Evolutionary conservation across 2,888 invertebrate genomes (phyloP).

Genomic region (Thereva unica): DNA sequence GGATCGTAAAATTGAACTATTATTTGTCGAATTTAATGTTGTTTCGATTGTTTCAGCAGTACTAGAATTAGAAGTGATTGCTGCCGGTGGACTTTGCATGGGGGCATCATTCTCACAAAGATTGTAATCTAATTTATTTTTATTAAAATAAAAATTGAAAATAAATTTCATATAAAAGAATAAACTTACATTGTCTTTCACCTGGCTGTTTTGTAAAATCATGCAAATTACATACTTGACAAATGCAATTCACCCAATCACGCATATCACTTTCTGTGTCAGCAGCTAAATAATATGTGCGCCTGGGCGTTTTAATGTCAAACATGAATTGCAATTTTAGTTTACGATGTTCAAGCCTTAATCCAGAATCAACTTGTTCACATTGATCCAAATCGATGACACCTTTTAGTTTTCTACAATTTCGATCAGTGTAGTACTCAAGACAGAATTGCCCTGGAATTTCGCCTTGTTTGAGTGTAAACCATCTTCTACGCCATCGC

Average conservation of each 20-base stretch:
- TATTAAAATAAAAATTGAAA: neutral
- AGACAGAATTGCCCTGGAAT: slow-evolving; percentile 92
- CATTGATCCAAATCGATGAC: slow-evolving; percentile 93
- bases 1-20: slow-evolving; percentile 9
- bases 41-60: neutral
- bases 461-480: slow-evolving; percentile 88
- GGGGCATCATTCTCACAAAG: slow-evolving; percentile 30
- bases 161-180: neutral
- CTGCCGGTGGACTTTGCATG: slow-evolving; percentile 13
- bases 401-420: slow-evolving; percentile 83
- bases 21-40: slow-evolving; percentile 8
- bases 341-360: slow-evolving; percentile 80
- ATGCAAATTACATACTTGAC: slow-evolving; percentile 86
- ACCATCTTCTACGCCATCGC: slow-evolving; percentile 97
- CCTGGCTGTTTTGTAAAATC: slow-evolving; percentile 58
- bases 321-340: slow-evolving; percentile 84
- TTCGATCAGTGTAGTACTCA: slow-evolving; percentile 89
- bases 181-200: slow-evolving; percentile 50
- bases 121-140: slow-evolving; percentile 41
- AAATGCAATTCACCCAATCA: slow-evolving; percentile 93
- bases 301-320: slow-evolving; percentile 83
- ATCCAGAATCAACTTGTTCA: slow-evolving; percentile 89
- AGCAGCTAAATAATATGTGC: slow-evolving; percentile 91
- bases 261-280: slow-evolving; percentile 92
- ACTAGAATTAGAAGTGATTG: neutral